phyloP scores from a whole-genome alignment of 2,113 vertebrate species.

The Pogona vitticeps region DNA sequence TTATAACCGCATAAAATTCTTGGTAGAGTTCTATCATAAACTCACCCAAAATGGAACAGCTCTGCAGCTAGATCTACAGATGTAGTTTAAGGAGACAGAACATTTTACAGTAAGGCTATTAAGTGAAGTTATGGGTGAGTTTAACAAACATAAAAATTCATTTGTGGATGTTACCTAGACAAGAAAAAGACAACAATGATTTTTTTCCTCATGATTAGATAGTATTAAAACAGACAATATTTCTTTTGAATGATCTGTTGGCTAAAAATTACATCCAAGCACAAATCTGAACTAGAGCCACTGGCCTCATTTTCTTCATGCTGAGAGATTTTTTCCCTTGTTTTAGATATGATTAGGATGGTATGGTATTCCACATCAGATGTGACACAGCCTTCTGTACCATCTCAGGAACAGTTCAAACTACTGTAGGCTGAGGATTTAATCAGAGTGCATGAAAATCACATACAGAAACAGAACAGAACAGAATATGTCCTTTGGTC shows the following conservation, averaged over 20 bases:
- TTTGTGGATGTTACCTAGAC: too few relatives aligned
- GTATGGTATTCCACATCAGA: neutral
- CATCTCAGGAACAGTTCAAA: neutral
- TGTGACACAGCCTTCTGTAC: neutral
- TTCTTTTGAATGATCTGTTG: neutral
- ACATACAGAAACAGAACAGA: neutral
- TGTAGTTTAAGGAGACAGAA: neutral
- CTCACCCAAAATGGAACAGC: neutral
- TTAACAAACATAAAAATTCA: too few relatives aligned
- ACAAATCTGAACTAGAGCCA: neutral
- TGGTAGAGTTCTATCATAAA: neutral
- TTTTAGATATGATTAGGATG: too few relatives aligned
- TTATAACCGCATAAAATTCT: neutral
- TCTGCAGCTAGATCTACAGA: neutral
- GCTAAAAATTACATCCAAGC: too few relatives aligned
- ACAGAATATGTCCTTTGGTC: neutral
- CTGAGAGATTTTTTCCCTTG: neutral
- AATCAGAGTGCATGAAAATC: neutral
- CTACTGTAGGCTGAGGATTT: neutral
- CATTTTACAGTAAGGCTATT: too few relatives aligned
- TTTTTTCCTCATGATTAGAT: too few relatives aligned
- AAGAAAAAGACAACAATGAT: too few relatives aligned
- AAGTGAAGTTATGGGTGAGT: too few relatives aligned
- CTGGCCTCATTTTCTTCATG: neutral
- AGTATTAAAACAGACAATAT: neutral